Percentiles rank a stretch among this genome's conserved stretches.
phyloP scores from a whole-genome alignment of 1,140 invertebrate genomes.

The Branchinecta lynchi region DNA sequence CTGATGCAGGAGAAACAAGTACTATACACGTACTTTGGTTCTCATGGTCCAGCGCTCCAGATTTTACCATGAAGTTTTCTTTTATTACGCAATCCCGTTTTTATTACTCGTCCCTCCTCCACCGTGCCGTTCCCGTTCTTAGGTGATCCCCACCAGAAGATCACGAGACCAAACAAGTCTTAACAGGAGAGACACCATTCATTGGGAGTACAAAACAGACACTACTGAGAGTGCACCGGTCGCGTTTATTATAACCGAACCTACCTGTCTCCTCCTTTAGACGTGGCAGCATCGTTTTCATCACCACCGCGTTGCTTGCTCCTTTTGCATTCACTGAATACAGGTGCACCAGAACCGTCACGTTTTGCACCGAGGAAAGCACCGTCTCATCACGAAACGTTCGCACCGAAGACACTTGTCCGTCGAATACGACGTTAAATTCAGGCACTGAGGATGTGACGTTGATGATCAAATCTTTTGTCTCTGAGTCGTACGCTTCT shows the following conservation, averaged over 20 bases:
- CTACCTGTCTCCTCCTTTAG: background rate
- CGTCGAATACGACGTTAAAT: slow-evolving; percentile 6
- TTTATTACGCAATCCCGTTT: too few species aligned
- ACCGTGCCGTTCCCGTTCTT: too few species aligned
- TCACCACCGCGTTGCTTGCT: background rate
- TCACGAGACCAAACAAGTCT: too few species aligned
- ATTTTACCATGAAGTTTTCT: too few species aligned
- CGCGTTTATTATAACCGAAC: background rate
- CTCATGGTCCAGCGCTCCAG: too few species aligned
- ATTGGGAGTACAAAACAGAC: too few species aligned
- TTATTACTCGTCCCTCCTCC: too few species aligned
- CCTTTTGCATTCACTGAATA: background rate
- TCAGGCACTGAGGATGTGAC: background rate
- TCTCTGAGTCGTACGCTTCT: background rate
- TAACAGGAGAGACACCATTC: too few species aligned
- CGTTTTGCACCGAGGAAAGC: background rate
- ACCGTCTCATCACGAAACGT: background rate
- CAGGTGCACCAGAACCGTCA: background rate
- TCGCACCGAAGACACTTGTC: background rate
- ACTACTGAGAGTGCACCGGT: too few species aligned
- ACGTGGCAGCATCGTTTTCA: background rate
- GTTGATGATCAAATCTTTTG: background rate
- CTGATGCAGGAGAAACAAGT: too few species aligned
- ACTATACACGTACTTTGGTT: too few species aligned
- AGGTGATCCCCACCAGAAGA: too few species aligned